phyloP scores from a whole-genome alignment of 2,113 vertebrate species.

The Naja naja region DNA sequence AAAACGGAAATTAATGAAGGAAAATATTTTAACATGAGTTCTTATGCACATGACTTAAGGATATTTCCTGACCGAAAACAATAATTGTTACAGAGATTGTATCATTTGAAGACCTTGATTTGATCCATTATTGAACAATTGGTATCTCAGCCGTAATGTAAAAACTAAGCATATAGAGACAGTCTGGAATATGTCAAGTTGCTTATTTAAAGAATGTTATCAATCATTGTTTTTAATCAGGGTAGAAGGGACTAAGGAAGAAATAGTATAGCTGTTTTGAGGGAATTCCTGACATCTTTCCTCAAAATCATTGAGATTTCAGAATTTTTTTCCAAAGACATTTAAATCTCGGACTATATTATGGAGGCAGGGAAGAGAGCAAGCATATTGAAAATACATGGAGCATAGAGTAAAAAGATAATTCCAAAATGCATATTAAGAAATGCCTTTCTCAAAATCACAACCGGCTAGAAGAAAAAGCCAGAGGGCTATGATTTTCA shows the following conservation, averaged over 20 bases:
- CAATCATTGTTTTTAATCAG: neutral
- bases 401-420: neutral
- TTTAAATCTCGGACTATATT: neutral
- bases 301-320: neutral
- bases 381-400: neutral
- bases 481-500: neutral
- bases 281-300: neutral
- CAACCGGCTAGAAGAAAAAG: neutral
- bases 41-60: neutral
- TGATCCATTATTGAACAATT: neutral
- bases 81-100: neutral
- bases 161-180: neutral
- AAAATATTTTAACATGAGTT: neutral
- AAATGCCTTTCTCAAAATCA: neutral
- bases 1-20: constrained; percentile 12
- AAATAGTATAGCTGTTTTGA: neutral
- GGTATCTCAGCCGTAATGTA: neutral
- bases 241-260: neutral
- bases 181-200: neutral
- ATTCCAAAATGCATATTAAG: neutral
- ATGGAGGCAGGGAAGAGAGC: neutral
- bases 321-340: neutral
- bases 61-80: neutral
- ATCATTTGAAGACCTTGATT: neutral
- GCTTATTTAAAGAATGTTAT: neutral